Evolutionary conservation across 2,113 vertebrate species (phyloP), one percentile per base, ranked within the genome.

Genomic region (Galemys pyrenaicus): DNA sequence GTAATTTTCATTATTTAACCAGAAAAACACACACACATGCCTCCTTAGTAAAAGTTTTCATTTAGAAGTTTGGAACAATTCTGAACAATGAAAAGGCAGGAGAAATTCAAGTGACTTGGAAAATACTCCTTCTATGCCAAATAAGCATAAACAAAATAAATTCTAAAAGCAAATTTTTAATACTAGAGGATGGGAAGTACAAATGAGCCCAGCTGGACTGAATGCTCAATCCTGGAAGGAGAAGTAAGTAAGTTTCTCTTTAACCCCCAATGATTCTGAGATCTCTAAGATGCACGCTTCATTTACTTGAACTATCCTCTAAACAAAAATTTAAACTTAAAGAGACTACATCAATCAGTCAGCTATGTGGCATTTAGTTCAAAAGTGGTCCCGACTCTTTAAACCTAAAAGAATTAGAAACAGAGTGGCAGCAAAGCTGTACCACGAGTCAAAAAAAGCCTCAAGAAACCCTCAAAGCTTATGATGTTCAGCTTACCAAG

Each of bases 101-200:
- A 87, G 67, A 90, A 49, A 70, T 92, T 71, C 91, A 95, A 93
- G 82, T 73, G 58, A 87, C 71, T 86, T 93, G 32, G 73, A 77
- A 96, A 92, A 96, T 62, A 68, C n/a, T 93, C 73, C 94, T 54
- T 22, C 17, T 56, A 11, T 89, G 80, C 41, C 90, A 95, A 97
- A 96, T 15, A 97, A 80, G 41, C 51, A 95, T 56, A 96, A 95
- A 96, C 17, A 95, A 93, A 95, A 94, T 37, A 92, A 86, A 95
- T 90, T 90, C 62, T 84, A 91, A 81, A 88, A 73, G 64, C 8
- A 84, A 79, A 60, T 41, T 60, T 96, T 92, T 95, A 95, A 91
- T 68, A 91, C 12, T 11, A 86, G n/a, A 94, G 11, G 77, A 92
- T 77, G 37, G 67, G 46, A 77, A 30, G 71, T 92, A 92, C 87